Evolutionary conservation across 2,888 invertebrate species (phyloP).

Genomic region (Leucoma salicis): DNA sequence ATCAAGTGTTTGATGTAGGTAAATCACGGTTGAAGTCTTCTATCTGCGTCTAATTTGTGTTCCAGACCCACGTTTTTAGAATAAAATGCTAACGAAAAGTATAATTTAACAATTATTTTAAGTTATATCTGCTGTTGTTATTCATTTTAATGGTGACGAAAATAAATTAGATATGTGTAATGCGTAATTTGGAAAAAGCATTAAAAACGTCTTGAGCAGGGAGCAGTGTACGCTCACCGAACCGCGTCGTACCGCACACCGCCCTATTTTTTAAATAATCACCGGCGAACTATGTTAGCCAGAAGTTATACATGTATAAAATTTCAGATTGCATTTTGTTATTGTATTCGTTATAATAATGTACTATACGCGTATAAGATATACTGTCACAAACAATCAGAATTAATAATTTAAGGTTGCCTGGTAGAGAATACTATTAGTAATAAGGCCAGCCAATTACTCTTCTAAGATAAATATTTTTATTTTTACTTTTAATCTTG

Average conservation of each 20-base stretch:
- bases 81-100: constrained; percentile 1
- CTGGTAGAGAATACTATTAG: no score
- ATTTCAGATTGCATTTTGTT: no score
- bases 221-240: constrained; percentile 22
- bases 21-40: not conserved
- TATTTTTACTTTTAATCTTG: no score
- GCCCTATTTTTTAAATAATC: constrained; percentile 10
- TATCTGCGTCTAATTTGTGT: not conserved
- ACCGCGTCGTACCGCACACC: constrained; percentile 3
- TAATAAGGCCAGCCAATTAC: no score
- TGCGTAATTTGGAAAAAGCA: constrained; percentile 8
- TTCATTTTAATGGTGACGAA: constrained; percentile 11
- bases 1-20: not conserved
- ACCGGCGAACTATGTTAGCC: constrained; percentile 5
- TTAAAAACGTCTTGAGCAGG: constrained; percentile 5
- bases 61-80: not conserved
- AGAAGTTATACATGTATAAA: no score
- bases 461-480: no score
- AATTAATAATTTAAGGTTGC: no score
- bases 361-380: no score
- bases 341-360: no score
- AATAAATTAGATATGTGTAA: not conserved
- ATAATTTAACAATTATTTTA: constrained; percentile 7
- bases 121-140: constrained; percentile 3
- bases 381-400: no score